Evolutionary conservation across 2,797 vertebrate species (phyloP).

Genomic region (Novumbra hubbsi): DNA sequence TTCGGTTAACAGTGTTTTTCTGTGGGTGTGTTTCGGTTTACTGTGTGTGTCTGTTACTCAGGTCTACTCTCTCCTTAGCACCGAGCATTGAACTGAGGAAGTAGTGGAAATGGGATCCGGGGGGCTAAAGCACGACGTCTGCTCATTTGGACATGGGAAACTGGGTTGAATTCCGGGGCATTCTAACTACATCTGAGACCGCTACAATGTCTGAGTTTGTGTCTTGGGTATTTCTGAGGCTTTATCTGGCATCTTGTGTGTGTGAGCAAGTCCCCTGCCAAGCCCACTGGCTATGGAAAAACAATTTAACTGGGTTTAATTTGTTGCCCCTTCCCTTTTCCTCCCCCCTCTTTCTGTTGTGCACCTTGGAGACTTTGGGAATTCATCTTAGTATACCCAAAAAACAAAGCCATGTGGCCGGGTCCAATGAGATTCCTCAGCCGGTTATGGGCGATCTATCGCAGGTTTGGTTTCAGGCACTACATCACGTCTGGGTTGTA

Average conservation of each 20-base stretch:
- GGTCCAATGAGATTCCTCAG: slow-evolving; percentile 22
- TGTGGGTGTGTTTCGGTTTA: too few relatives aligned
- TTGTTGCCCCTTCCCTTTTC: slow-evolving; percentile 63
- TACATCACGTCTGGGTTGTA: not conserved
- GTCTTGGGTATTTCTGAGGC: slow-evolving; percentile 53
- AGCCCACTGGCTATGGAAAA: slow-evolving; percentile 81
- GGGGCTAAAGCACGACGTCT: slow-evolving; percentile 32
- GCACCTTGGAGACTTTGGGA: slow-evolving; percentile 62
- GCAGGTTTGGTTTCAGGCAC: not conserved
- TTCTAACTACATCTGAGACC: slow-evolving; percentile 56
- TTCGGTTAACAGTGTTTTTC: too few relatives aligned
- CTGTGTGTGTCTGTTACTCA: too few relatives aligned
- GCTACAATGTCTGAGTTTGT: slow-evolving; percentile 46
- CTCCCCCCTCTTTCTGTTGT: slow-evolving; percentile 49
- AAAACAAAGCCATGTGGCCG: slow-evolving; percentile 36
- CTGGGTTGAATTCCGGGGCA: slow-evolving; percentile 67
- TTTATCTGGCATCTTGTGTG: slow-evolving; percentile 68
- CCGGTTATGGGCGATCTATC: slow-evolving; percentile 11
- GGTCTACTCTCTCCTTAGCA: too few relatives aligned
- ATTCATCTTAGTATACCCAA: slow-evolving; percentile 57
- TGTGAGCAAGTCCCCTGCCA: slow-evolving; percentile 58
- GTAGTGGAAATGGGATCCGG: too few relatives aligned
- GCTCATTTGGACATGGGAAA: slow-evolving; percentile 51
- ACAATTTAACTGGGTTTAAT: slow-evolving; percentile 78
- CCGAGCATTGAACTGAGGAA: too few relatives aligned